Evolutionary conservation across 2,797 vertebrate species (phyloP), one percentile per base, ranked within the genome.

Genomic region (Ceyx erithaca): DNA sequence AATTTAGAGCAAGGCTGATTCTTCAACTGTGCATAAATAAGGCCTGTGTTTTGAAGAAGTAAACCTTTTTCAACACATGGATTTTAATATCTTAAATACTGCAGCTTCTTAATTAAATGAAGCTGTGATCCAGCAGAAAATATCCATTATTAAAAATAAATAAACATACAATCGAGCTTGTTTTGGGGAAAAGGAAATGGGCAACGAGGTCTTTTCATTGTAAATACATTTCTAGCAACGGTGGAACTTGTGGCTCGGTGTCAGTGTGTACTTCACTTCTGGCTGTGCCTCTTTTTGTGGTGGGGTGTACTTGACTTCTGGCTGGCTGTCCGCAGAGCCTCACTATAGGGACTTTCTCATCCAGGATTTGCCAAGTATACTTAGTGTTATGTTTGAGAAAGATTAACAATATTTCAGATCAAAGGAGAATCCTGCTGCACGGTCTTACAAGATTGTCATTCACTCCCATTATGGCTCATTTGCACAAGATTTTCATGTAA

Each of bases 321-420:
- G 85, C 86, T 89, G 92, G 72, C 95, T 89, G 63, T 96, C 91
- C 94, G 1, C 82, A 85, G 71, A 93, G 95, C 90, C 12, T 30
- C 88, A 55, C 91, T 91, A 59, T 12, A 46, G 92, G 93, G 91
- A 85, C 91, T 94, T 96, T 97, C 96, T 97, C 95, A 95, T 95
- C 95, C 81, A 97, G 95, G 96, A 96, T 97, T 97, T 98, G 97
- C 96, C 97, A 96, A 97, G 92, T 96, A 80, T 92, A 88, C 93
- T 97, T 96, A 96, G 96, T 80, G 89, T 87, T 95, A 95, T 90
- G 92, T 97, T 97, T 94, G 93, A 96, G 92, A 97, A 98, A 98
- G 98, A 98, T 98, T 98, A 97, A 98, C 97, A 98, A 96, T 98
- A 98, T 98, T 97, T 96, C 96, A 97, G 98, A 99, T 98, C 98